Percentiles rank a stretch among this genome's conserved stretches.
Conservation (phyloP, 2,797 vertebrate genomes). For the Hippoglossus hippoglossus region DNA sequence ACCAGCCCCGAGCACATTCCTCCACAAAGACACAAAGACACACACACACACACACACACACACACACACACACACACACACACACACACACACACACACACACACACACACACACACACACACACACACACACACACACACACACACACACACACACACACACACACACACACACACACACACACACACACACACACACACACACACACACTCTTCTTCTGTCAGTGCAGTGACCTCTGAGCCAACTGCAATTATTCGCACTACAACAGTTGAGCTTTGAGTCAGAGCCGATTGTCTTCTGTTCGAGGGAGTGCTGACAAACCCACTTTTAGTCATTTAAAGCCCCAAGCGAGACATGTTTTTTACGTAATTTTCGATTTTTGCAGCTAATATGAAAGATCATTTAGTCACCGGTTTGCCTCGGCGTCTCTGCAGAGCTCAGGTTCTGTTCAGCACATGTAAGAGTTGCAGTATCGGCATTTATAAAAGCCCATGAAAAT, state of each 20-base stretch:
- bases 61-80: too few species aligned
- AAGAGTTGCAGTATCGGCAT: slow-evolving; percentile 23
- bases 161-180: too few species aligned
- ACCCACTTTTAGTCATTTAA: background rate
- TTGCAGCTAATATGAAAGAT: background rate
- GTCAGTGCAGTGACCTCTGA: slow-evolving; percentile 51
- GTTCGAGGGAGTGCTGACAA: background rate
- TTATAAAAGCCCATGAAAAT: slow-evolving; percentile 24
- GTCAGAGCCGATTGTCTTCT: background rate
- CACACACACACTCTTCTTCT: background rate
- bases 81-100: too few species aligned
- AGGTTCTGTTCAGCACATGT: slow-evolving; percentile 6
- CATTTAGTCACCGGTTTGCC: too few species aligned
- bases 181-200: too few species aligned
- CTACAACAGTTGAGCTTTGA: background rate
- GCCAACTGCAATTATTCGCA: slow-evolving; percentile 23
- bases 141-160: too few species aligned
- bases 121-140: too few species aligned
- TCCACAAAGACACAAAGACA: slow-evolving; percentile 46
- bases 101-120: too few species aligned
- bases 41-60: slow-evolving; percentile 2
- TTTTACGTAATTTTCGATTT: background rate
- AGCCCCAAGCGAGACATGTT: background rate
- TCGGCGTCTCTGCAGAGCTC: background rate
- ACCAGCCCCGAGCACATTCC: slow-evolving; percentile 75